Evolutionary conservation across 2,797 vertebrate genomes (phyloP), one percentile per base, ranked within the genome.

Genomic region (Helicolenus hilgendorfi): DNA sequence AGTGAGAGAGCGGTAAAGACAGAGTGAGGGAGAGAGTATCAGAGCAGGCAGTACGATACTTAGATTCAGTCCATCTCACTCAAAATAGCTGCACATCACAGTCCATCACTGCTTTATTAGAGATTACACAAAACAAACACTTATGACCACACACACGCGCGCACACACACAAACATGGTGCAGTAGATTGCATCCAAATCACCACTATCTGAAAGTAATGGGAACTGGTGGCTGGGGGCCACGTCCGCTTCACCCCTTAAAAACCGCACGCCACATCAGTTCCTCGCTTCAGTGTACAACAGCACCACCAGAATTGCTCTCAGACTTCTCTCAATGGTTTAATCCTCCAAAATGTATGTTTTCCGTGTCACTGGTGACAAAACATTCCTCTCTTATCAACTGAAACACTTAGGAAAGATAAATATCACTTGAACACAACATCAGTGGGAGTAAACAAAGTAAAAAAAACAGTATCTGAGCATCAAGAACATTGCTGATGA

Each of bases 161-260:
- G 41, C 72, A 69, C 55, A 58, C 70, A 67, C 55, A 60, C 79
- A 80, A 38, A 60, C 58, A 73, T 33, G 62, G 71, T 84, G 85
- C 77, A 92, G 82, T 85, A 83, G 85, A 93, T 92, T 89, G 79
- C 87, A 88, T 92, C 92, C 94, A 93, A 95, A 95, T 94, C 89
- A 85, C 89, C 65, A 24, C 87, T 76, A 87, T 91, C 70, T 86
- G 75, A 83, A 93, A 89, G 92, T 91, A 95, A 95, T 93, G 64
- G 89, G 81, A 90, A 69, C 7, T 9, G 70, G 70, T 83, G 84
- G 78, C 90, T 75, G n/a, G 77, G 36, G 82, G 77, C 87, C 67
- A 77, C 31, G 45, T 83, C 89, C 9, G 45, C 78, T 80, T 90
- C 77, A 74, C 62, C 70, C 60, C 78, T 73, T 85, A 75, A 85